phyloP scores from a whole-genome alignment of 2,888 invertebrate genomes.

The Malthinus seriepunctatus region DNA sequence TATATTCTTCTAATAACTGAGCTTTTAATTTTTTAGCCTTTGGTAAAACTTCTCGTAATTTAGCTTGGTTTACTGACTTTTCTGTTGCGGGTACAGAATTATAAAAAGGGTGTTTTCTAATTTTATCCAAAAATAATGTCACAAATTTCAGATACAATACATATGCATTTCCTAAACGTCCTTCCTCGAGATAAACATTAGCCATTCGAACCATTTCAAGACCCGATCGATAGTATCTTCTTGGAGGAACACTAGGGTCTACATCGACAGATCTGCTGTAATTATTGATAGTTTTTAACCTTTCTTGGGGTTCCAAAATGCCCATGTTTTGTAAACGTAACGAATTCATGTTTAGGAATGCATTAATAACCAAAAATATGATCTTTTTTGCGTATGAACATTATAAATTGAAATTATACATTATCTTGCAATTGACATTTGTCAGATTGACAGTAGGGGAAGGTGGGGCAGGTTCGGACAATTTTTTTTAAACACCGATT shows the following conservation, averaged over 20 bases:
- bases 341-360: too few species aligned
- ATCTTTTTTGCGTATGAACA: too few species aligned
- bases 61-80: constrained; percentile 71
- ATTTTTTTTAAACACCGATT: too few species aligned
- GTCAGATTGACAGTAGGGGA: too few species aligned
- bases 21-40: constrained; percentile 85
- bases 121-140: constrained; percentile 91
- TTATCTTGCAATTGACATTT: too few species aligned
- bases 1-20: constrained; percentile 74
- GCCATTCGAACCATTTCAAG: constrained; percentile 93
- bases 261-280: constrained; percentile 73
- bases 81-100: constrained; percentile 69
- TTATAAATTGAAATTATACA: too few species aligned
- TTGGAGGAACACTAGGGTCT: constrained; percentile 73
- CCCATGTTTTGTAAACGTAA: constrained; percentile 15
- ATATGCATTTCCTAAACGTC: constrained; percentile 86
- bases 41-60: constrained; percentile 79
- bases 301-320: constrained; percentile 64
- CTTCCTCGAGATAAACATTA: constrained; percentile 85
- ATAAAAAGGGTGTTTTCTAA: constrained; percentile 86
- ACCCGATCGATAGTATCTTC: constrained; percentile 87
- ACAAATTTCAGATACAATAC: constrained; percentile 91
- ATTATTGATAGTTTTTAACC: constrained; percentile 70
- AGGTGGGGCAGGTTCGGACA: too few species aligned
- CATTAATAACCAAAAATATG: too few species aligned